Evolutionary conservation across 2,888 invertebrate species (phyloP).

Genomic region (Trilocha varians): DNA sequence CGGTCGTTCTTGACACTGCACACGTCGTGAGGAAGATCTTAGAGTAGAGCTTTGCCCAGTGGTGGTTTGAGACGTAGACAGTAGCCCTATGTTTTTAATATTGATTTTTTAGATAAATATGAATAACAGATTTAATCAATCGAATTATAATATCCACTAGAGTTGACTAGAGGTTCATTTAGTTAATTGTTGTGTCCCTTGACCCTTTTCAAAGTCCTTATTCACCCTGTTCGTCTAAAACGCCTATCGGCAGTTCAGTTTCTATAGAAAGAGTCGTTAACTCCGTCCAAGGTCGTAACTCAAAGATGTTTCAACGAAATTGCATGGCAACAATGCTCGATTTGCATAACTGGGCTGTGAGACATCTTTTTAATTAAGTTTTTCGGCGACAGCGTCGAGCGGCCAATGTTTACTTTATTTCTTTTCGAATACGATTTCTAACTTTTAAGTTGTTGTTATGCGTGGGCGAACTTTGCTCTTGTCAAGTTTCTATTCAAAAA

Average conservation of each 20-base stretch:
- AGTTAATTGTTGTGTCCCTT: conserved; percentile 5
- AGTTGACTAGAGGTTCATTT: too few species aligned
- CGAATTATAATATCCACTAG: too few species aligned
- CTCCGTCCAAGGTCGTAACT: conserved; percentile 13
- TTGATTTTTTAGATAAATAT: too few species aligned
- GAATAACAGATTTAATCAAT: too few species aligned
- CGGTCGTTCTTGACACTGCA: too few species aligned
- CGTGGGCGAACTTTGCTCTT: conserved; percentile 1
- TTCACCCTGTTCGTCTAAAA: conserved; percentile 6
- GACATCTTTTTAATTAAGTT: conserved; percentile 44
- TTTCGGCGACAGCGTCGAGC: conserved; percentile 18
- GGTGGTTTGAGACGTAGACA: too few species aligned
- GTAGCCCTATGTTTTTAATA: too few species aligned
- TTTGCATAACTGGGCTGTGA: conserved; percentile 47
- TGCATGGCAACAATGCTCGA: conserved; percentile 53
- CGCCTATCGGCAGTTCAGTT: conserved; percentile 18
- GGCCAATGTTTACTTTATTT: neutral
- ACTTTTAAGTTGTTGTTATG: neutral
- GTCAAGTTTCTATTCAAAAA: neutral
- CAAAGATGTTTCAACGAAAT: conserved; percentile 33
- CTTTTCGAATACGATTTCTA: conserved; percentile 14
- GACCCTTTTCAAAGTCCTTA: neutral
- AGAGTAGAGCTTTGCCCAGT: too few species aligned
- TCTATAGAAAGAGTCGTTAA: conserved; percentile 10
- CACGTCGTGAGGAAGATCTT: too few species aligned